These are phyloP conservation scores for Protobothrops flavoviridis DNA, from an alignment of 2,113 vertebrate genomes.

Conservation along the genomic window DNA sequence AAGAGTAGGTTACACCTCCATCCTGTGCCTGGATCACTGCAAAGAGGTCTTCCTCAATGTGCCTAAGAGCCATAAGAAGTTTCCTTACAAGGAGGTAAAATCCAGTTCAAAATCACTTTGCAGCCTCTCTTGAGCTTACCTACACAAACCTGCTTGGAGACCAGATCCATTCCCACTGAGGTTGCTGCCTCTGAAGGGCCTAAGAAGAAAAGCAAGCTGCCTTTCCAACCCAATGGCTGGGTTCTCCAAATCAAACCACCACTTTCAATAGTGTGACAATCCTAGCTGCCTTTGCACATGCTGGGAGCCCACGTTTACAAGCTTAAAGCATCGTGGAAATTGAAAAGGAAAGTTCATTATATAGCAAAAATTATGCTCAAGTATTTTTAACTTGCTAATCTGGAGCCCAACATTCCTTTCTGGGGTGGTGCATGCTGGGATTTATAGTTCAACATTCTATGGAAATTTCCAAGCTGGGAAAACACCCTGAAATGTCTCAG, in stretches of 20 bases:
- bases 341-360: background rate
- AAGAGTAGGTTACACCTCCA: background rate
- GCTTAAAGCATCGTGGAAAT: background rate
- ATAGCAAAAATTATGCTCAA: background rate
- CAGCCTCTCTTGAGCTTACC: background rate
- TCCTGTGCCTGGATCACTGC: background rate
- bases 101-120: background rate
- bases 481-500: background rate
- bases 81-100: background rate
- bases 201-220: background rate
- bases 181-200: background rate
- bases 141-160: background rate
- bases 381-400: background rate
- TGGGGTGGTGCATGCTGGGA: background rate
- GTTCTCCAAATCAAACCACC: background rate
- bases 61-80: background rate
- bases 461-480: background rate
- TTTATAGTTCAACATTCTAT: background rate
- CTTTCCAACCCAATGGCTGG: background rate
- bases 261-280: background rate
- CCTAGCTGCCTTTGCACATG: background rate
- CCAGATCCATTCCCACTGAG: background rate
- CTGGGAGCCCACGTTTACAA: background rate
- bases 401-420: background rate
- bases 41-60: background rate